phyloP scores from a whole-genome alignment of 2,888 invertebrate species.

The Pseudanteris insignis region DNA sequence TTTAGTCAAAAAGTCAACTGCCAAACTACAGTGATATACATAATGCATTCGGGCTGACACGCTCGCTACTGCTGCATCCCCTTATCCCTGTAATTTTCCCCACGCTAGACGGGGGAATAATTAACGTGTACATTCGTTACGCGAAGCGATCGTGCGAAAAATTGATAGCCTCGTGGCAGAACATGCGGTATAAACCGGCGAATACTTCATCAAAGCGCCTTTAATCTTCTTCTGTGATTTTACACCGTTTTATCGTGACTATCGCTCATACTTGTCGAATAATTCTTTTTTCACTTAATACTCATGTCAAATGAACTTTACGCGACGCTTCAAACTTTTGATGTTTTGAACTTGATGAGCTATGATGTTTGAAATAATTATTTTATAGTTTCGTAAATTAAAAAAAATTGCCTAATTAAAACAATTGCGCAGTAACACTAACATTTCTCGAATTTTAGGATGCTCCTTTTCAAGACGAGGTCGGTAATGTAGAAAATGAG shows the following conservation, averaged over 20 bases:
- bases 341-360: too few relatives aligned
- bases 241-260: constrained; percentile 32
- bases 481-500: too few relatives aligned
- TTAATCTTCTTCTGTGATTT: constrained; percentile 46
- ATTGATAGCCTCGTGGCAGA: constrained; percentile 42
- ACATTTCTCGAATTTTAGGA: too few relatives aligned
- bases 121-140: constrained; percentile 47
- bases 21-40: constrained; percentile 20
- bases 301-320: background rate
- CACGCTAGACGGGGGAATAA: constrained; percentile 44
- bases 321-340: too few relatives aligned
- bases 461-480: too few relatives aligned
- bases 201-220: constrained; percentile 45
- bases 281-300: constrained; percentile 1
- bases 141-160: constrained; percentile 45
- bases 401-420: background rate
- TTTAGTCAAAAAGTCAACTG: constrained; percentile 9
- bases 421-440: background rate
- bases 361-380: too few relatives aligned
- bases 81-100: constrained; percentile 42
- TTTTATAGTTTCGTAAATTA: too few relatives aligned
- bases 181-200: constrained; percentile 40
- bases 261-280: constrained; percentile 5
- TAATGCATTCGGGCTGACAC: constrained; percentile 30
- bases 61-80: constrained; percentile 28